These are phyloP conservation scores for Diadema setosum DNA, from an alignment of 35 echinoderm and acorn worm genomes.

Conservation along the genomic window DNA sequence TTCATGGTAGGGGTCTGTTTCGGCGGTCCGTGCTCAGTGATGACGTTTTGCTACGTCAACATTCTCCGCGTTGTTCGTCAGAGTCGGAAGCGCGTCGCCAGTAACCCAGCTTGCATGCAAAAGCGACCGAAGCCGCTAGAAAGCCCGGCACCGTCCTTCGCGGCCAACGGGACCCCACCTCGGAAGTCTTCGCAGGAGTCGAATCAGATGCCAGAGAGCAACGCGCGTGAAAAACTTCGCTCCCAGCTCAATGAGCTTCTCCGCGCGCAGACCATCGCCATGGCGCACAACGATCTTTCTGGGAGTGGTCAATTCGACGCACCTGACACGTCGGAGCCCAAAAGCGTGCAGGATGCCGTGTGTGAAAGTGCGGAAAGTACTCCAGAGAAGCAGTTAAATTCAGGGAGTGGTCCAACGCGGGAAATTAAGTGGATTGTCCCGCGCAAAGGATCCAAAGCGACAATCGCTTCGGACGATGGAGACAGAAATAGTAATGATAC, in stretches of 20 bases:
- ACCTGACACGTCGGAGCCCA: background rate
- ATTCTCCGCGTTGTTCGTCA: slow-evolving; percentile 66
- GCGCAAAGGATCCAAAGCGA: no score
- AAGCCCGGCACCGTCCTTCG: background rate
- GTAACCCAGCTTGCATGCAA: background rate
- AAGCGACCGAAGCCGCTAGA: background rate
- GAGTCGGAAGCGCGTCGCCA: slow-evolving; percentile 58
- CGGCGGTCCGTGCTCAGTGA: slow-evolving; percentile 92
- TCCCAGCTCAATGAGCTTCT: background rate
- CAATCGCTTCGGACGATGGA: background rate
- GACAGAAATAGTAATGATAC: background rate
- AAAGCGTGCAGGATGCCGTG: background rate
- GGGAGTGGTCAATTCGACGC: background rate
- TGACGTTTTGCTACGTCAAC: slow-evolving; percentile 87
- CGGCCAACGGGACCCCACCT: background rate
- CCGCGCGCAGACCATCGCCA: background rate
- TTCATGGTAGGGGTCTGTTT: slow-evolving; percentile 97
- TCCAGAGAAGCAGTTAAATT: background rate
- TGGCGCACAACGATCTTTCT: background rate
- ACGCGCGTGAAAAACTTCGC: background rate
- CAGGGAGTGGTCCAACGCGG: background rate
- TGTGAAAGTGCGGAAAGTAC: background rate
- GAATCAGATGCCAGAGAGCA: no score
- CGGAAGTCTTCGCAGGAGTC: background rate
- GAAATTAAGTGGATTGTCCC: slow-evolving; percentile 16